These are phyloP conservation scores for Chamaetylas fuelleborni DNA, from an alignment of 2,113 vertebrate species.

Conservation along the genomic window DNA sequence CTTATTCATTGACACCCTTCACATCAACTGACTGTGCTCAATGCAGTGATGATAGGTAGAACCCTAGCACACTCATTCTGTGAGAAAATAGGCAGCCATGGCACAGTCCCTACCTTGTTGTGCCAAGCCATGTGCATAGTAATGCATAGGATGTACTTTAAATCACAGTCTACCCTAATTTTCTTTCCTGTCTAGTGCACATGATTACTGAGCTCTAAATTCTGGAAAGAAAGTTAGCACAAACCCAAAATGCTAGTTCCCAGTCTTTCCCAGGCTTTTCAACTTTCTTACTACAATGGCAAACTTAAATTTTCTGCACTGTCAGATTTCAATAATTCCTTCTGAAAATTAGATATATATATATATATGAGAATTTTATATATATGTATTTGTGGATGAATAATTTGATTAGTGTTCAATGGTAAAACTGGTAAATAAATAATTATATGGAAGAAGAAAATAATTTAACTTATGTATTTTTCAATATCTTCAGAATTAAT, in stretches of 20 bases:
- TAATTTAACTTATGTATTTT: neutral
- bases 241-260: neutral
- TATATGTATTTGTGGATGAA: neutral
- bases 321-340: neutral
- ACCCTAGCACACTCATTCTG: neutral
- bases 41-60: neutral
- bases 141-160: neutral
- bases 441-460: neutral
- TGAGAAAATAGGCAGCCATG: neutral
- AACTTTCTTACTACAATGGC: neutral
- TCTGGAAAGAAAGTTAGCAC: neutral
- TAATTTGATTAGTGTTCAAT: neutral
- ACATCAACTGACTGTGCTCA: neutral
- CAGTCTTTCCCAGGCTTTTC: neutral
- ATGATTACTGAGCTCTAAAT: neutral
- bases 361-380: neutral
- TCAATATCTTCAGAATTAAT: neutral
- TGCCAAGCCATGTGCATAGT: neutral
- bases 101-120: neutral
- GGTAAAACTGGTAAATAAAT: neutral
- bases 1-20: neutral
- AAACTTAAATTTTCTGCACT: neutral
- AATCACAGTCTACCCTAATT: neutral
- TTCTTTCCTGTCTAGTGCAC: neutral
- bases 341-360: neutral